These are phyloP conservation scores for Sphecodes monilicornis DNA, from an alignment of 2,888 invertebrate genomes.

Conservation along the genomic window DNA sequence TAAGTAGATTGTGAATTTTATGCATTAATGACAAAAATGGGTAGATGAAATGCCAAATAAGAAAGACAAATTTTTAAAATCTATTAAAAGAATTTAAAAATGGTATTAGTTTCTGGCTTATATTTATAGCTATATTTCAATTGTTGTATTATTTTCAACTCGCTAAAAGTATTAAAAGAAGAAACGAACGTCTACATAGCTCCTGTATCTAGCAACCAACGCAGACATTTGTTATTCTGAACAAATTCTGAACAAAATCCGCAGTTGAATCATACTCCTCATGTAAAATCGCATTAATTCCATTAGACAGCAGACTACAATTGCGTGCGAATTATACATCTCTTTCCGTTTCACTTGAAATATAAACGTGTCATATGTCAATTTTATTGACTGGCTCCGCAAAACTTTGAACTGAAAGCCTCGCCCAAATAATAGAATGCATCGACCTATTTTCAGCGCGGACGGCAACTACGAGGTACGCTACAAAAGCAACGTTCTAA, in stretches of 20 bases:
- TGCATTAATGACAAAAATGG: background rate
- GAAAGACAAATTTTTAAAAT: no score
- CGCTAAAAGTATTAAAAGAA: no score
- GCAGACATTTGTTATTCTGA: background rate
- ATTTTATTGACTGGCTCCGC: background rate
- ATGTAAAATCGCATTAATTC: background rate
- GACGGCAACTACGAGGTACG: conserved; percentile 99
- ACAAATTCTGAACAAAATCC: background rate
- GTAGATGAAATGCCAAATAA: no score
- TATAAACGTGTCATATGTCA: background rate
- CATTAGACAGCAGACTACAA: background rate
- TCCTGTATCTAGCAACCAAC: no score
- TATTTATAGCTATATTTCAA: no score
- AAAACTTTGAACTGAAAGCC: background rate
- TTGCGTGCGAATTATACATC: no score
- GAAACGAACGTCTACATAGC: no score
- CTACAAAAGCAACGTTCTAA: conserved; percentile 99
- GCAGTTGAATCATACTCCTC: background rate
- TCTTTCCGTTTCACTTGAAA: background rate
- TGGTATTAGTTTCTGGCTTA: no score
- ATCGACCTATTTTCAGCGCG: conserved; percentile 88
- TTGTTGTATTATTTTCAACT: background rate
- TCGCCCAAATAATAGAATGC: background rate
- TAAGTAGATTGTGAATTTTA: no score
- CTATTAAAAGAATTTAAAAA: no score